phyloP scores from a whole-genome alignment of 2,888 invertebrate genomes.

The Amblyjoppa fuscipennis region DNA sequence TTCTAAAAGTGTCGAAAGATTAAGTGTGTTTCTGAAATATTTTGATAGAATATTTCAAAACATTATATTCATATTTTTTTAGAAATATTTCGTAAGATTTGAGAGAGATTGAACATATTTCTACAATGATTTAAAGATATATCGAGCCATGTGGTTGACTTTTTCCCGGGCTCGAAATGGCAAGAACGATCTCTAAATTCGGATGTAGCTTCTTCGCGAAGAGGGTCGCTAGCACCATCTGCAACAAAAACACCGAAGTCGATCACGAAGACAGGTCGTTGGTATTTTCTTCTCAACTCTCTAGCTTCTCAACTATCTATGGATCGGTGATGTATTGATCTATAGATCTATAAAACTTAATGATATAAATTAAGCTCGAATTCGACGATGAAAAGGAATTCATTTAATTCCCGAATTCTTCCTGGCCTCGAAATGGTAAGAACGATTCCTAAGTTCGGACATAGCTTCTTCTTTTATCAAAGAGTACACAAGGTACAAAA shows the following conservation, averaged over 20 bases:
- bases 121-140: not conserved
- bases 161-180: not conserved
- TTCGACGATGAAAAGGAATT: not conserved
- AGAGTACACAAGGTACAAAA: too few species aligned
- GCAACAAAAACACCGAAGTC: conserved; percentile 56
- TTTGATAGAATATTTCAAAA: not conserved
- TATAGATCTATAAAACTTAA: not conserved
- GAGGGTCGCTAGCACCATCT: conserved; percentile 45
- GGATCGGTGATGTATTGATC: not conserved
- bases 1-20: too few species aligned
- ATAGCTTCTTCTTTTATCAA: not conserved
- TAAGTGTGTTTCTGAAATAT: too few species aligned
- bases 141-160: not conserved
- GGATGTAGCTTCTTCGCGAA: not conserved
- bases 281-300: conserved; percentile 55
- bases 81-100: too few species aligned
- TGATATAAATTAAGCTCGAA: not conserved
- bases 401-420: not conserved
- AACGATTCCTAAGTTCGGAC: not conserved
- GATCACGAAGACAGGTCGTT: conserved; percentile 65
- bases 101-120: too few species aligned
- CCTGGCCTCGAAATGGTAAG: not conserved
- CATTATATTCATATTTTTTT: too few species aligned
- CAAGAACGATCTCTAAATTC: not conserved
- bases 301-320: conserved; percentile 51